A percentile compares a stretch with the other conserved stretches of the same genome.
phyloP scores from a whole-genome alignment of 2,113 vertebrate genomes.

The Phalacrocorax aristotelis region DNA sequence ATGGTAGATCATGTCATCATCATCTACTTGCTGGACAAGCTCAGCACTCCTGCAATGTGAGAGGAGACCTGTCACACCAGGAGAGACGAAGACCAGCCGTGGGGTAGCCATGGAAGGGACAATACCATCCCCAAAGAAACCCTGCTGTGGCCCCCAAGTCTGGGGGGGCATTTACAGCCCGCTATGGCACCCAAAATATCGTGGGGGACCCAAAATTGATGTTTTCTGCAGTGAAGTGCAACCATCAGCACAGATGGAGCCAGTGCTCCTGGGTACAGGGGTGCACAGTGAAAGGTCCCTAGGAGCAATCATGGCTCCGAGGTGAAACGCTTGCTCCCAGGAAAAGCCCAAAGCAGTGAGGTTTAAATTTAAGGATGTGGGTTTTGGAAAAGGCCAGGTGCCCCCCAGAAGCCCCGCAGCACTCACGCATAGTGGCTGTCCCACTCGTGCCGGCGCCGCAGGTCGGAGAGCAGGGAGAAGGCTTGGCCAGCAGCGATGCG shows the following conservation, averaged over 20 bases:
- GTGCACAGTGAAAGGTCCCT: rapidly evolving
- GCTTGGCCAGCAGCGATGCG: conserved; percentile 74
- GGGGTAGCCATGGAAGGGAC: too few species aligned
- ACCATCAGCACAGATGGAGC: background rate
- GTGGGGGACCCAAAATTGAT: rapidly evolving
- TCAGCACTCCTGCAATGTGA: conserved; percentile 76
- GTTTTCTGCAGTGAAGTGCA: background rate
- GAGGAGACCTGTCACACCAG: rapidly evolving
- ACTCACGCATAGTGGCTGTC: conserved; percentile 89
- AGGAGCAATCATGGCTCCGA: background rate
- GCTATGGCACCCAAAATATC: background rate
- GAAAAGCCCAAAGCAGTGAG: background rate
- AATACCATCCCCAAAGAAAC: background rate
- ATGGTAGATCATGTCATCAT: conserved; percentile 89
- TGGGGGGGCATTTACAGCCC: background rate
- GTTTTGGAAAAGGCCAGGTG: background rate
- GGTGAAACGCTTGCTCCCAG: background rate
- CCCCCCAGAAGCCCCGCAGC: background rate
- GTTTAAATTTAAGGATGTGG: rapidly evolving
- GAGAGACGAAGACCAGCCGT: too few species aligned
- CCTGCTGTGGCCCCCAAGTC: background rate
- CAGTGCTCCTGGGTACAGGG: background rate
- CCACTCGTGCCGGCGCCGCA: conserved; percentile 86
- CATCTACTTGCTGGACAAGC: conserved; percentile 85
- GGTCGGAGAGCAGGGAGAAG: conserved; percentile 89